Conservation (phyloP, 2,113 vertebrate species). For the Lycaon pictus region DNA sequence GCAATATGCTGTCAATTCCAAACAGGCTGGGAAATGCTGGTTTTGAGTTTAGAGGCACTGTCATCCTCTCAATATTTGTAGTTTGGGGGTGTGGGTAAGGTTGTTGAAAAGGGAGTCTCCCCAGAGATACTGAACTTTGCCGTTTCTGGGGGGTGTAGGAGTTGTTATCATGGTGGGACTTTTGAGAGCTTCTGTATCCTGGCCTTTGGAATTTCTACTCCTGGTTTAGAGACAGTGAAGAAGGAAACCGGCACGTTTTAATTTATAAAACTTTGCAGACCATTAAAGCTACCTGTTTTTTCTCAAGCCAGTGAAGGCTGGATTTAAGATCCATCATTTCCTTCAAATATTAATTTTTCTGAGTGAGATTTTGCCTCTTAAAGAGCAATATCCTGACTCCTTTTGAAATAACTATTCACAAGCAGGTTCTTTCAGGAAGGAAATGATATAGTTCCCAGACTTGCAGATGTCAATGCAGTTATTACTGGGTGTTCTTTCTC, state of each 20-base stretch:
- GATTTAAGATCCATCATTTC: not conserved
- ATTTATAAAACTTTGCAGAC: slow-evolving; percentile 26
- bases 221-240: slow-evolving; percentile 48
- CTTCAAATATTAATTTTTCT: not conserved
- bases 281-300: slow-evolving; percentile 4
- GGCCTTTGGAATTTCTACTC: slow-evolving; percentile 13
- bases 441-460: not conserved
- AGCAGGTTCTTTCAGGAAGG: not conserved
- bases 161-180: not conserved
- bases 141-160: not conserved
- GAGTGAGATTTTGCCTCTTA: not conserved
- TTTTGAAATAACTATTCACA: not conserved
- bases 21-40: not conserved
- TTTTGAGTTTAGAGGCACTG: not conserved
- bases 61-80: not conserved
- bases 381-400: not conserved
- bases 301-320: not conserved
- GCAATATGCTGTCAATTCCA: not conserved
- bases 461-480: not conserved
- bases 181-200: not conserved
- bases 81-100: not conserved
- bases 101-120: not conserved
- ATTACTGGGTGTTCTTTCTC: not conserved
- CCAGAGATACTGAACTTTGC: not conserved
- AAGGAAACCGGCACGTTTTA: slow-evolving; percentile 25